Conservation (phyloP, 2,888 invertebrate genomes). For the Agonum fuliginosum region DNA sequence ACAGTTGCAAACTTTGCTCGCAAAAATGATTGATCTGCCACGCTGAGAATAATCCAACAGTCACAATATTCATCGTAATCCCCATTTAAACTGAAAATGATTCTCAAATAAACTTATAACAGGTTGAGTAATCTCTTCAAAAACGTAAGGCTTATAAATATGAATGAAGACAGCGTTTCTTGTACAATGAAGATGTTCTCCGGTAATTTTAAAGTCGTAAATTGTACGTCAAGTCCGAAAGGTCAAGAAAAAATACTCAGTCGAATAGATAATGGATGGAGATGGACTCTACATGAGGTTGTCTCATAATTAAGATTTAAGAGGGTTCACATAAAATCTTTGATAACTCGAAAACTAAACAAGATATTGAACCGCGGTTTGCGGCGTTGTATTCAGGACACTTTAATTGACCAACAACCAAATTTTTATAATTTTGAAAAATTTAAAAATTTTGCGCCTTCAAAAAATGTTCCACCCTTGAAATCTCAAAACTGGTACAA, state of each 20-base stretch:
- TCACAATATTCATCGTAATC: no score
- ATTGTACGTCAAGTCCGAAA: conserved; percentile 23
- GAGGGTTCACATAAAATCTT: not conserved
- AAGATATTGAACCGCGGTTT: not conserved
- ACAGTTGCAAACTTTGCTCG: no score
- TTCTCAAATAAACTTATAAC: conserved; percentile 22
- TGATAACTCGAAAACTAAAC: not conserved
- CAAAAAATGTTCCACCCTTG: no score
- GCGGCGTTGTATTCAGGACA: not conserved
- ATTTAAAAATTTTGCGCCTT: no score
- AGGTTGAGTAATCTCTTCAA: conserved; percentile 30
- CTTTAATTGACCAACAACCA: no score
- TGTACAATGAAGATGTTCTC: no score
- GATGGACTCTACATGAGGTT: conserved; percentile 19
- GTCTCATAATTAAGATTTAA: conserved; percentile 44
- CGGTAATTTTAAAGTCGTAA: conserved; percentile 25
- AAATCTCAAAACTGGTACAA: no score
- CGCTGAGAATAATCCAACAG: no score
- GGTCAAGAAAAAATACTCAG: not conserved
- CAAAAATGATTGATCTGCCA: no score
- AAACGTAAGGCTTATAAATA: conserved; percentile 32
- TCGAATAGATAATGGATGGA: not conserved
- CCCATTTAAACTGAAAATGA: conserved; percentile 15
- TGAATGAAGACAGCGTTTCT: conserved; percentile 50
- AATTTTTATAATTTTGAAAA: no score